Percentiles rank a stretch among this genome's conserved stretches.
phyloP scores from a whole-genome alignment of 2,113 vertebrate genomes.

The Oophaga pumilio region DNA sequence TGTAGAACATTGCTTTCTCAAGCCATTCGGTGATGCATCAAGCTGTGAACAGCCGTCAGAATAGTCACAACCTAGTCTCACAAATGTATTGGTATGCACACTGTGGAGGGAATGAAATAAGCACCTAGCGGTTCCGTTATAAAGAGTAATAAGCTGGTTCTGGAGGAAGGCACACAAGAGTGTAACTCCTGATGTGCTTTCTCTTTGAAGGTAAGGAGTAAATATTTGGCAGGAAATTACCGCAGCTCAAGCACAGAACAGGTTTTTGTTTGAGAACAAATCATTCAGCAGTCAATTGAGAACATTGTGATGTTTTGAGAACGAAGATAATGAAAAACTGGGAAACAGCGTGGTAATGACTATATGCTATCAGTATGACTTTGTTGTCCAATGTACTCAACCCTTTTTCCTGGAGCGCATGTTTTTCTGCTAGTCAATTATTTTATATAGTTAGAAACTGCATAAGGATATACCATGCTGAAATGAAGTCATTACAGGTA shows the following conservation, averaged over 20 bases:
- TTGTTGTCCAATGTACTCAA: neutral
- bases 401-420: neutral
- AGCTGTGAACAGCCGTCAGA: constrained; percentile 38
- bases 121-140: constrained; percentile 33
- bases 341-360: neutral
- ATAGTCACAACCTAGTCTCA: constrained; percentile 33
- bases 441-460: neutral
- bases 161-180: constrained; percentile 19
- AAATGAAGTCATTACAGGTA: too few species aligned
- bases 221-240: constrained; percentile 5
- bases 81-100: constrained; percentile 48
- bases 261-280: neutral
- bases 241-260: neutral
- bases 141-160: constrained; percentile 11
- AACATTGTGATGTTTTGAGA: neutral
- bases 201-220: neutral
- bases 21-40: neutral
- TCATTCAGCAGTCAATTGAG: neutral
- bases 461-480: neutral
- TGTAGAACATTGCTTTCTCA: constrained; percentile 8
- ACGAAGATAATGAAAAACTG: constrained; percentile 9
- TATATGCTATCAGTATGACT: neutral
- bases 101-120: constrained; percentile 14
- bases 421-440: neutral
- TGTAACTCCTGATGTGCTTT: constrained; percentile 43